Percentiles rank a stretch among this genome's conserved stretches.
These are phyloP conservation scores for Aphyosemion australe DNA, from an alignment of 2,113 vertebrate genomes.

Conservation along the genomic window DNA sequence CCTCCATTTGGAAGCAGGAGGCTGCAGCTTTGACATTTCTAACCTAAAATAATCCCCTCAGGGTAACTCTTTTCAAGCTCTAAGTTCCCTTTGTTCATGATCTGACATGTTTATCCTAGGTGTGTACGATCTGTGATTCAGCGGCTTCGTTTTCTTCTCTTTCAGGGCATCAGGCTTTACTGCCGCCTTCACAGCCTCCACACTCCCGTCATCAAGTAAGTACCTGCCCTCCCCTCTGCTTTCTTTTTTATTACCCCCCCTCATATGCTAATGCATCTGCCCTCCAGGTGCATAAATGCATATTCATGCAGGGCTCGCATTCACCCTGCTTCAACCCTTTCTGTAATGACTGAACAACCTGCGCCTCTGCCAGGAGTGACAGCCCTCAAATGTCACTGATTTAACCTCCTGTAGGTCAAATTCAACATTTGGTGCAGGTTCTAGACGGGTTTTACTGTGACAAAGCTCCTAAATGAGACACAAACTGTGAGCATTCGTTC, in stretches of 20 bases:
- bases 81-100: conserved; percentile 30
- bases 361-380: conserved; percentile 24
- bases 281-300: conserved; percentile 61
- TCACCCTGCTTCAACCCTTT: conserved; percentile 20
- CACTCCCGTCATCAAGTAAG: conserved; percentile 95
- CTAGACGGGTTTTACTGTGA: conserved; percentile 13
- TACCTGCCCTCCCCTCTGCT: conserved; percentile 51
- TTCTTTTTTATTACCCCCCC: background rate
- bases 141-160: conserved; percentile 43
- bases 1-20: conserved; percentile 10
- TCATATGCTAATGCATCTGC: conserved; percentile 27
- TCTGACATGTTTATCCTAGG: conserved; percentile 58
- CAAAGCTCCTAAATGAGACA: conserved; percentile 22
- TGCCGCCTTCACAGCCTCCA: conserved; percentile 96
- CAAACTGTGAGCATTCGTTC: conserved; percentile 16
- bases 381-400: conserved; percentile 5
- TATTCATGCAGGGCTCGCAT: conserved; percentile 60
- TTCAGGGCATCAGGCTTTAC: conserved; percentile 95
- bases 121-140: conserved; percentile 59
- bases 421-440: conserved; percentile 3
- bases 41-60: conserved; percentile 16
- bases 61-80: conserved; percentile 30
- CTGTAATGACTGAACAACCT: conserved; percentile 41
- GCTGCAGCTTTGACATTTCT: background rate
- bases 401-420: conserved; percentile 22